phyloP scores from a whole-genome alignment of 2,888 invertebrate genomes.

The Linyphia triangularis region DNA sequence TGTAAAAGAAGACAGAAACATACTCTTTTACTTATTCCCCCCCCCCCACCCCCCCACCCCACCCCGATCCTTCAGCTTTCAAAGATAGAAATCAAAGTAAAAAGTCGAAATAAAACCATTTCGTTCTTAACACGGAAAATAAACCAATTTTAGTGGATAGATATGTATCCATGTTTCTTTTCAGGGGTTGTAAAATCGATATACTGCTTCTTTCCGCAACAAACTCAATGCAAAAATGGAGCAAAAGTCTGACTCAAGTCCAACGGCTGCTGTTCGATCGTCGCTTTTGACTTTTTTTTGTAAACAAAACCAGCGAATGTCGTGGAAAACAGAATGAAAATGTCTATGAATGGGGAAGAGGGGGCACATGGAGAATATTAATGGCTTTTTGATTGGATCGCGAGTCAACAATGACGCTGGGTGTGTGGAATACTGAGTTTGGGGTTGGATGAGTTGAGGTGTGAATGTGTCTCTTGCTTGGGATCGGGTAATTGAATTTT shows the following conservation, averaged over 20 bases:
- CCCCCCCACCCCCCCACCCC: too few relatives aligned
- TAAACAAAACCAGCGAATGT: neutral
- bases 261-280: neutral
- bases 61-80: neutral
- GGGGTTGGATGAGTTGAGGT: neutral
- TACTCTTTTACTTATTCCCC: neutral
- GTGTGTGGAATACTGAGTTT: neutral
- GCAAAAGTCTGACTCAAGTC: neutral
- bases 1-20: neutral
- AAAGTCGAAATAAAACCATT: neutral
- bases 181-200: constrained; percentile 41
- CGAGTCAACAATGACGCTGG: neutral
- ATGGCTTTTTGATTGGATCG: neutral
- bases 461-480: too few relatives aligned
- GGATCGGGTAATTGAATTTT: too few relatives aligned
- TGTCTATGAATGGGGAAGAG: neutral
- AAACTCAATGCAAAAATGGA: constrained; percentile 36
- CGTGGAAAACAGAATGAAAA: too few relatives aligned
- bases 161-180: constrained; percentile 27
- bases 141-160: neutral
- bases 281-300: neutral
- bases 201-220: neutral
- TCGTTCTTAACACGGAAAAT: neutral
- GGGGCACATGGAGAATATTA: neutral
- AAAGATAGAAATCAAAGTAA: neutral